Evolutionary conservation across 2,797 vertebrate species (phyloP).

Genomic region (Amphiprion clarkii): DNA sequence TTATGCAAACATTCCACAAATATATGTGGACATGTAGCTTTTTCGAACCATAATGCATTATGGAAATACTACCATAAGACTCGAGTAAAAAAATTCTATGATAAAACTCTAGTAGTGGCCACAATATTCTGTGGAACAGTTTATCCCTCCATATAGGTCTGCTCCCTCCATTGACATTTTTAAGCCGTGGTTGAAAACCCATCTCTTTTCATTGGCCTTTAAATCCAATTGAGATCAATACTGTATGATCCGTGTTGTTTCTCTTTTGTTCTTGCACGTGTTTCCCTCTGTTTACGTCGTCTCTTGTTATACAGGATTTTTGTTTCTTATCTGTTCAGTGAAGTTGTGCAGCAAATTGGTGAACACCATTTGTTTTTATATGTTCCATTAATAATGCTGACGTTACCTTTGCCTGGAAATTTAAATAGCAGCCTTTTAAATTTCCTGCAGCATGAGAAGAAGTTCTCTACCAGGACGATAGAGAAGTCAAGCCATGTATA

Average conservation of each 20-base stretch:
- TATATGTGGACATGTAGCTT: conserved; percentile 1
- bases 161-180: conserved; percentile 54
- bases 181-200: conserved; percentile 47
- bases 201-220: conserved; percentile 58
- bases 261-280: conserved; percentile 28
- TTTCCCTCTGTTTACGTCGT: conserved; percentile 6
- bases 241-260: conserved; percentile 37
- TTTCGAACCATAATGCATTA: neutral
- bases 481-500: conserved; percentile 5
- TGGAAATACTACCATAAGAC: conserved; percentile 1
- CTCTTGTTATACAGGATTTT: neutral
- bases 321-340: conserved; percentile 10
- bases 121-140: neutral
- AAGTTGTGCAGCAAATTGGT: conserved; percentile 15
- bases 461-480: conserved; percentile 1
- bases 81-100: neutral
- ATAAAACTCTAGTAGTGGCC: neutral
- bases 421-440: conserved; percentile 18
- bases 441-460: neutral
- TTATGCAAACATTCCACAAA: neutral
- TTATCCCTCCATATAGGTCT: conserved; percentile 35
- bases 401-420: conserved; percentile 8
- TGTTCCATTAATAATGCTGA: conserved; percentile 14
- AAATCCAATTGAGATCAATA: conserved; percentile 64
- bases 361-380: conserved; percentile 20